Conservation (phyloP, 2,797 vertebrate species). For the Poecilia wingei region DNA sequence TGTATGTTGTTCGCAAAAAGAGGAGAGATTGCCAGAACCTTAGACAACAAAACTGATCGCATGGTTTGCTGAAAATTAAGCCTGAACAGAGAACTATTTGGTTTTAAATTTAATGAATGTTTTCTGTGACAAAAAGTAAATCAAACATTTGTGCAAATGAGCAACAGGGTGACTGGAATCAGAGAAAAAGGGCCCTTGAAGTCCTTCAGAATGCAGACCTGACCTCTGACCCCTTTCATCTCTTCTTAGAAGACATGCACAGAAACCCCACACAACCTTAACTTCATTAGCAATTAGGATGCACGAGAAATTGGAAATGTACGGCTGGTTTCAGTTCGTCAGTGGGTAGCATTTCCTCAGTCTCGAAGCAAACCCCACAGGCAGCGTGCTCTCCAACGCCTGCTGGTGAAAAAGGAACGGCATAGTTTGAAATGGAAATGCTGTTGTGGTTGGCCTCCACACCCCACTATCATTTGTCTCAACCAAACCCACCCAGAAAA, state of each 20-base stretch:
- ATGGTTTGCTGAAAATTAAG: no score
- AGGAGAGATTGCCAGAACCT: no score
- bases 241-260: slow-evolving; percentile 33
- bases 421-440: slow-evolving; percentile 70
- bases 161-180: slow-evolving; percentile 18
- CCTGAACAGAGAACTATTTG: no score
- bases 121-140: no score
- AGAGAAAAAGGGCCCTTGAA: slow-evolving; percentile 19
- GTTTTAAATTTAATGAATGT: no score
- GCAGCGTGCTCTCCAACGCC: slow-evolving; percentile 38
- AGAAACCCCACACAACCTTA: slow-evolving; percentile 41
- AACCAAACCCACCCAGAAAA: slow-evolving; percentile 73
- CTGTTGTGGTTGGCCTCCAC: slow-evolving; percentile 69
- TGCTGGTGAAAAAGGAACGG: slow-evolving; percentile 38
- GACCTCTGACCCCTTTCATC: slow-evolving; percentile 64
- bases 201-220: slow-evolving; percentile 44
- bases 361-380: slow-evolving; percentile 41
- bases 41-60: no score
- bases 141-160: slow-evolving; percentile 4
- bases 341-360: slow-evolving; percentile 60
- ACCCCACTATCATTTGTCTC: slow-evolving; percentile 75
- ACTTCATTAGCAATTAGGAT: slow-evolving; percentile 79
- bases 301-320: slow-evolving; percentile 79
- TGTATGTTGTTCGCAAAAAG: no score
- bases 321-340: slow-evolving; percentile 74